These are phyloP conservation scores for Amorpha juglandis DNA, from an alignment of 2,888 invertebrate genomes.

Conservation along the genomic window DNA sequence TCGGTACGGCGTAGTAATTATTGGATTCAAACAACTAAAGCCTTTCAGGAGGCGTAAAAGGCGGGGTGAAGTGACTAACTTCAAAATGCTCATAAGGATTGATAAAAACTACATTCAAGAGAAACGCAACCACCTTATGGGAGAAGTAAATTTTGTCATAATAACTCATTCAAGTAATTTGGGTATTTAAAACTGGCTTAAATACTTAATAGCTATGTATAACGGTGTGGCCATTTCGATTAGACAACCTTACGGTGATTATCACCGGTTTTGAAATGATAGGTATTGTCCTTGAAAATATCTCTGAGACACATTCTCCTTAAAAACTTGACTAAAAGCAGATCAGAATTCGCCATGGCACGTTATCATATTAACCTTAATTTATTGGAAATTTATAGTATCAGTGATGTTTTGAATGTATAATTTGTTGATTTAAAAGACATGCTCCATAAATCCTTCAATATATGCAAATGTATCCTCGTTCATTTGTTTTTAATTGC, in stretches of 20 bases:
- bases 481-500: slow-evolving; percentile 3
- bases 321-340: not conserved
- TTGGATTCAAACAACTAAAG: too few species aligned
- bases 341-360: not conserved
- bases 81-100: too few species aligned
- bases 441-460: not conserved
- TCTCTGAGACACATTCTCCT: not conserved
- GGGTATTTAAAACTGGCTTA: too few species aligned
- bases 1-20: too few species aligned
- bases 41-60: too few species aligned
- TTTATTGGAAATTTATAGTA: not conserved
- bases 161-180: too few species aligned
- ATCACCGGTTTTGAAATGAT: not conserved
- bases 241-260: not conserved
- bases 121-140: too few species aligned
- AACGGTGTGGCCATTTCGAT: too few species aligned
- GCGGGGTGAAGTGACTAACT: too few species aligned
- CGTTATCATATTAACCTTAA: not conserved
- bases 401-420: not conserved
- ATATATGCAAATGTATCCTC: not conserved
- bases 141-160: too few species aligned
- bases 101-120: too few species aligned
- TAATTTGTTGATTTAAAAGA: not conserved
- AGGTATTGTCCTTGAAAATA: not conserved
- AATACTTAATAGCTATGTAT: too few species aligned